A percentile compares a stretch with the other conserved stretches of the same genome.
These are phyloP conservation scores for Caenorhabditis plicata DNA, from an alignment of 2,888 invertebrate species.

Conservation along the genomic window DNA sequence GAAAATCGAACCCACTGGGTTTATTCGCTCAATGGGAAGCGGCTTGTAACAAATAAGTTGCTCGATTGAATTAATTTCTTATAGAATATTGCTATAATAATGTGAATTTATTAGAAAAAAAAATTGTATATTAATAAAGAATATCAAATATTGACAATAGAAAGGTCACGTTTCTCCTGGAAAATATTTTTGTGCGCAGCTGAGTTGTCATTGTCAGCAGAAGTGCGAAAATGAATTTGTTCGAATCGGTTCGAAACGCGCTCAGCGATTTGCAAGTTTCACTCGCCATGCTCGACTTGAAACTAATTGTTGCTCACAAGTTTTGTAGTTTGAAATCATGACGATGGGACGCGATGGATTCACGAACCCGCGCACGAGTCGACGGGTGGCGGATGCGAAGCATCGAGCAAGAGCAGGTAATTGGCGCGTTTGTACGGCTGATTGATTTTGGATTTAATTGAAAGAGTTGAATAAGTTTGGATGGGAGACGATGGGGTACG, in stretches of 20 bases:
- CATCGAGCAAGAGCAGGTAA: constrained; percentile 55
- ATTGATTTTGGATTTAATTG: constrained; percentile 6
- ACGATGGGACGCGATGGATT: constrained; percentile 18
- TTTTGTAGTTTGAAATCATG: constrained; percentile 24
- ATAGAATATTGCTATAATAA: background rate
- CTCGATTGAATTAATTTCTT: background rate
- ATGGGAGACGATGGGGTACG: constrained; percentile 53
- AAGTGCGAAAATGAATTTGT: too few relatives aligned
- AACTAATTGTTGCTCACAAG: background rate
- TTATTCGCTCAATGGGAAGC: constrained; percentile 45
- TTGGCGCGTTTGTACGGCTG: background rate
- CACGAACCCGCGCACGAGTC: constrained; percentile 16
- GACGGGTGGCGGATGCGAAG: constrained; percentile 48
- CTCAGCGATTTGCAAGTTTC: too few relatives aligned
- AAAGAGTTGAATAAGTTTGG: constrained; percentile 55
- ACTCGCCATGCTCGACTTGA: too few relatives aligned
- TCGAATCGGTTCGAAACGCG: too few relatives aligned
- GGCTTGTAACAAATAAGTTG: constrained; percentile 18
- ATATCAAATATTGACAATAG: too few relatives aligned
- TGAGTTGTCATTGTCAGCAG: too few relatives aligned
- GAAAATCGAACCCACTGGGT: constrained; percentile 35
- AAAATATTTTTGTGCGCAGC: constrained; percentile 5
- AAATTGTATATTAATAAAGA: too few relatives aligned
- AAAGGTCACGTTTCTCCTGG: too few relatives aligned
- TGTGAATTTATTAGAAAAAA: too few relatives aligned